Evolutionary conservation across 2,888 invertebrate species (phyloP).

Genomic region (Palloptera scutellata): DNA sequence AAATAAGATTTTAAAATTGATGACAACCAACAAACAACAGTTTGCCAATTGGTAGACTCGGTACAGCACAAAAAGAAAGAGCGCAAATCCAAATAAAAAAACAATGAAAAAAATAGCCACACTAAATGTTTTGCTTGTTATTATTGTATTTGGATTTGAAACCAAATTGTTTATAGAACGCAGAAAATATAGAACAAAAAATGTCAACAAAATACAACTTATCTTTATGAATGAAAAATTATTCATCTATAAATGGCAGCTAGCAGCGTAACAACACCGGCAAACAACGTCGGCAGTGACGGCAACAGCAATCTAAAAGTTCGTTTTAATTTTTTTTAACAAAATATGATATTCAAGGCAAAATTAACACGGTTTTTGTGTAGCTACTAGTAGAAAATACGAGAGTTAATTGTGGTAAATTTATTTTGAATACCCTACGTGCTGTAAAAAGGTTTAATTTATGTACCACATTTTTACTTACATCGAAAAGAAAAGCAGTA

Average conservation of each 20-base stretch:
- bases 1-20: not conserved
- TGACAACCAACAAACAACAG: not conserved
- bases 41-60: not conserved
- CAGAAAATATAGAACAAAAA: not conserved
- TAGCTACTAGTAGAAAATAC: no score
- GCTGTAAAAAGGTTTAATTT: no score
- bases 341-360: no score
- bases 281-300: no score
- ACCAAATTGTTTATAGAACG: not conserved
- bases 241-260: slow-evolving; percentile 12
- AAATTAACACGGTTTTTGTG: no score
- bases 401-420: no score
- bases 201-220: not conserved
- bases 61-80: not conserved
- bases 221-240: slow-evolving; percentile 17
- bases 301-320: no score
- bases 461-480: no score
- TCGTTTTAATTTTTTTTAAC: no score
- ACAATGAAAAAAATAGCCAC: not conserved
- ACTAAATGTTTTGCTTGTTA: not conserved
- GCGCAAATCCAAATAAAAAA: not conserved
- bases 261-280: no score
- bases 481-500: no score
- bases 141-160: not conserved
- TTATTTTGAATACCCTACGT: no score